Evolutionary conservation across 1,140 invertebrate genomes (phyloP), one percentile per base, ranked within the genome.

Genomic region (Carcinoscorpius rotundicauda): DNA sequence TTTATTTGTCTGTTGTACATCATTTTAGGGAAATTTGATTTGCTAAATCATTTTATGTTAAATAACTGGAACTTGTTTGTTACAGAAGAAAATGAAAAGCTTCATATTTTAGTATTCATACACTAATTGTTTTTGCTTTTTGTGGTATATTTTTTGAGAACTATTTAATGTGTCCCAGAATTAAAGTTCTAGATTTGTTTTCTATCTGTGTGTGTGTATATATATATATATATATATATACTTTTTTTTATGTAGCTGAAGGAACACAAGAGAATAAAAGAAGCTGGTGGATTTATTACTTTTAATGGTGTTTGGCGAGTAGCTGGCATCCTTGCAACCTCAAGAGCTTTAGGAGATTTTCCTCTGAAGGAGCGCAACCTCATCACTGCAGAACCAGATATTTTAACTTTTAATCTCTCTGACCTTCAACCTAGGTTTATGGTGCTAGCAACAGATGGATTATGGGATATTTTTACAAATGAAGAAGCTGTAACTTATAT

Each of bases 251-350:
- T 29, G 29, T 73, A 91, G 85, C 84, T 89, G 73, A 80, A 91
- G 72, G 92, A 95, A 79, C 84, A 85, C 49, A 89, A 86, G 73
- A 80, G 92, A 63, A 95, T 96, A 71, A 86, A 89, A 74, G 89
- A 92, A 77, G 91, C 92, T 49, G 93, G 93, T 64, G 92, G 92
- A 49, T 91, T 93, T 73, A 89, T 98, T 53, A 89, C 88, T 64
- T 95, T 95, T 74, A 93, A 94, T 74, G 94, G 94, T 61, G 94
- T 97, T 2, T 97, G 94, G 93, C 79, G 95, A 72, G 93, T 98
- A 6, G 92, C 92, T 62, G 95, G 95, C 9, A 92, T 98, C 67
- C 81, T 98, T 68, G 95, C 95, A 3, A 97, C 93, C 52, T 97
- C 93, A 9, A 80, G 94, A 72, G 94, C 93, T 3, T 80, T 96